Evolutionary conservation across 1,140 invertebrate species (phyloP).

Genomic region (Cydia strobilella): DNA sequence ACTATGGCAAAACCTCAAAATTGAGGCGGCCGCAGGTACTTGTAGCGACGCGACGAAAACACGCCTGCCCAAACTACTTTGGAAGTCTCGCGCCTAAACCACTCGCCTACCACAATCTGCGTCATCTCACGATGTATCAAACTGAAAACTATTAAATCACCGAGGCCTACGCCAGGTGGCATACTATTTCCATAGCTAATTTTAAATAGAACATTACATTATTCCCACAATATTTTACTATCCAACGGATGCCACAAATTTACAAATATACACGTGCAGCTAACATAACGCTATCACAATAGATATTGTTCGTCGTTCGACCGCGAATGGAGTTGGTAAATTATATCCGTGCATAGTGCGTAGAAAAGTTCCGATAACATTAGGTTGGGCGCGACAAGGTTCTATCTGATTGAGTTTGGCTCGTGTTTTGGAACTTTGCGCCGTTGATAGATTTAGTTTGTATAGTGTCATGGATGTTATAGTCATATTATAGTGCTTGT

Average conservation of each 20-base stretch:
- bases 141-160: too few relatives aligned
- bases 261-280: neutral
- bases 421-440: neutral
- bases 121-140: too few relatives aligned
- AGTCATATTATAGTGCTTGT: neutral
- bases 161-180: too few relatives aligned
- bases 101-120: too few relatives aligned
- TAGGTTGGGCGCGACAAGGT: neutral
- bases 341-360: neutral
- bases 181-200: neutral
- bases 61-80: too few relatives aligned
- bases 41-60: too few relatives aligned
- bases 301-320: neutral
- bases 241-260: neutral
- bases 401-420: neutral
- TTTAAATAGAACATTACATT: conserved; percentile 6
- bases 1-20: too few relatives aligned
- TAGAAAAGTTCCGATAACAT: neutral
- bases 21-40: too few relatives aligned
- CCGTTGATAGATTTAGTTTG: neutral
- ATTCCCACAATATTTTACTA: conserved; percentile 6
- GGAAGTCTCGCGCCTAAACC: too few relatives aligned
- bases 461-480: neutral
- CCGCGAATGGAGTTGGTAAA: neutral
- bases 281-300: neutral